Evolutionary conservation across 2,113 vertebrate species (phyloP), one percentile per base, ranked within the genome.

Genomic region (Trinectes maculatus): DNA sequence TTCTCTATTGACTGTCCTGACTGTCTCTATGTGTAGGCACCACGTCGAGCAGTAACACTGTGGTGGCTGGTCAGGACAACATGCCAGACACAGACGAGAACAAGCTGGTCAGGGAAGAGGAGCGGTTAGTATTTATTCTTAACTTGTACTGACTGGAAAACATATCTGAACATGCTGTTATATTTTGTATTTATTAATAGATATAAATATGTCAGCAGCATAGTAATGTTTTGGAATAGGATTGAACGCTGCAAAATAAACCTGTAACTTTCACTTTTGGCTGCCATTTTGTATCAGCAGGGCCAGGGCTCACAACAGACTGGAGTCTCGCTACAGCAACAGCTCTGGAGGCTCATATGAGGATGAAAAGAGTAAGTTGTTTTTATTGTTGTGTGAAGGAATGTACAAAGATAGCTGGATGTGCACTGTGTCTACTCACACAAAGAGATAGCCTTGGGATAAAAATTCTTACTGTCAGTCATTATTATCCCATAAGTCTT

Each of bases 251-350:
- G 10, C n/a, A n/a, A n/a, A n/a, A n/a, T 28, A 10, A 40, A 24
- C 64, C 4, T 65, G 8, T 4, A 56, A 66, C n/a, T 33, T 3
- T 9, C 13, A 61, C 53, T 63, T 53, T 51, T n/a, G 43, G 24
- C n/a, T 61, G 29, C 71, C 3, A 2, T 73, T 8, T 26, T 4
- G n/a, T 56, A 43, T 40, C 67, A 82, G 66, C 3, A 81, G 95
- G 68, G 92, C 95, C 64, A 94, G 95, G 84, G 95, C 96, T 64
- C 98, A 99, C 80, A 96, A 95, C 28, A 95, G 97, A 25, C 92
- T 99, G 26, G 98, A 99, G 79, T 99, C 98, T n/a, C 95, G 97
- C 73, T 98, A 99, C 91, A 99, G 98, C 85, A 99, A 99, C 85
- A 98, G 98, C 83, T 99, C 98, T 0, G 97, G 98, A 85, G 96